Conservation (phyloP, 2,113 vertebrate genomes). For the Etheostoma spectabile region DNA sequence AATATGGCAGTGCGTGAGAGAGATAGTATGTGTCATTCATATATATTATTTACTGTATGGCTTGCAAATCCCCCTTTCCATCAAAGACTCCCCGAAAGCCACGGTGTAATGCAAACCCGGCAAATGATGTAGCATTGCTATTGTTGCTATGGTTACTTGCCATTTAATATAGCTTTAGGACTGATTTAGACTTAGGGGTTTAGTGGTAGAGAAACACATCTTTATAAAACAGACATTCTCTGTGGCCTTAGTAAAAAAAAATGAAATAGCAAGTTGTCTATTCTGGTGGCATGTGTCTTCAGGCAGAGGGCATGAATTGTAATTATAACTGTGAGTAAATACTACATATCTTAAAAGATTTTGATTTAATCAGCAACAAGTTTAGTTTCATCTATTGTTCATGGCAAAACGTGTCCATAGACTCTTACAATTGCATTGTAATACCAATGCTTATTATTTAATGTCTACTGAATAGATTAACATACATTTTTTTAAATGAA, state of each 20-base stretch:
- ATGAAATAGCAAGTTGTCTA: background rate
- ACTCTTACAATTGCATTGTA: background rate
- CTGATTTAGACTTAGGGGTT: background rate
- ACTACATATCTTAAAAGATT: background rate
- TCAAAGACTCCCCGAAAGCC: background rate
- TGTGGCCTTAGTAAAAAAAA: background rate
- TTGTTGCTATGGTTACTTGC: background rate
- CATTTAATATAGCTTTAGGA: background rate
- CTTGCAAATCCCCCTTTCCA: background rate
- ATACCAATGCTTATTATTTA: too few species aligned
- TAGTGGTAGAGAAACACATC: background rate
- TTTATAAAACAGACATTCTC: background rate
- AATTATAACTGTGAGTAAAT: background rate
- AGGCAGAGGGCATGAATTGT: background rate
- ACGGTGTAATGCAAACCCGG: background rate
- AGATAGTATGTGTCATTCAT: background rate
- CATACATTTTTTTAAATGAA: too few species aligned
- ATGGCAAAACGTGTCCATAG: background rate
- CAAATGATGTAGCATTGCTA: background rate
- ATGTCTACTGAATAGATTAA: too few species aligned
- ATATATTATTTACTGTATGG: background rate
- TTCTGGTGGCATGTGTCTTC: slow-evolving; percentile 1
- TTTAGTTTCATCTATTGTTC: background rate
- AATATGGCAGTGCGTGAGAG: background rate
- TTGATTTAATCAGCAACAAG: background rate